Evolutionary conservation across 2,797 vertebrate species (phyloP).

Genomic region (Vespertilio murinus): DNA sequence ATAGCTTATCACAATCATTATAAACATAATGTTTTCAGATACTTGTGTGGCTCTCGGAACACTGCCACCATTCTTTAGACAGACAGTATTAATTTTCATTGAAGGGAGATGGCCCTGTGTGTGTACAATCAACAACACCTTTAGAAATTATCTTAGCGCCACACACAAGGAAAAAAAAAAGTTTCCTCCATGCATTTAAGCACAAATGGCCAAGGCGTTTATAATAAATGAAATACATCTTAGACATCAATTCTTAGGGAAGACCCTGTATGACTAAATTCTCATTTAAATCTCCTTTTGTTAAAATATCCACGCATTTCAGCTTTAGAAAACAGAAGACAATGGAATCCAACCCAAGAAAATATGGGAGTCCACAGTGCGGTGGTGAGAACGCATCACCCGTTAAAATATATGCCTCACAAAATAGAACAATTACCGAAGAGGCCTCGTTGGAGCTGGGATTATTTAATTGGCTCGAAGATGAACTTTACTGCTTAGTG

Average conservation of each 20-base stretch:
- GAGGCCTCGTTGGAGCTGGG: constrained; percentile 62
- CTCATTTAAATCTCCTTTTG: constrained; percentile 71
- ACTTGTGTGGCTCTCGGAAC: constrained; percentile 73
- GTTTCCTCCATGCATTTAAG: constrained; percentile 46
- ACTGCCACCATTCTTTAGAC: constrained; percentile 62
- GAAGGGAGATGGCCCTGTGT: constrained; percentile 76
- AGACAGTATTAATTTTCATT: constrained; percentile 81
- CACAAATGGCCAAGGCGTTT: constrained; percentile 64
- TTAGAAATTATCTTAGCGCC: constrained; percentile 80
- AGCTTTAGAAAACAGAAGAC: constrained; percentile 52
- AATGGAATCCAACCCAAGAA: constrained; percentile 54
- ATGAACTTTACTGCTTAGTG: constrained; percentile 69
- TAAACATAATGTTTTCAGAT: constrained; percentile 75
- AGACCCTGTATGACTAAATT: constrained; percentile 55
- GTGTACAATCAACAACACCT: constrained; percentile 81
- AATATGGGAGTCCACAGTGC: constrained; percentile 8
- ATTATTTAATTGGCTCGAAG: constrained; percentile 79
- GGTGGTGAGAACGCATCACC: neutral
- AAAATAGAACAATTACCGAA: constrained; percentile 64
- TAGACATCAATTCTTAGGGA: constrained; percentile 75
- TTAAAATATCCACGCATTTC: constrained; percentile 69
- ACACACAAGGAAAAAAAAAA: constrained; percentile 59
- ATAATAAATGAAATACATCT: constrained; percentile 69
- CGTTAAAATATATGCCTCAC: constrained; percentile 50
- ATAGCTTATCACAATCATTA: constrained; percentile 79